Percentiles rank a stretch among this genome's conserved stretches.
phyloP scores from a whole-genome alignment of 2,888 invertebrate genomes.

The Theretra japonica region DNA sequence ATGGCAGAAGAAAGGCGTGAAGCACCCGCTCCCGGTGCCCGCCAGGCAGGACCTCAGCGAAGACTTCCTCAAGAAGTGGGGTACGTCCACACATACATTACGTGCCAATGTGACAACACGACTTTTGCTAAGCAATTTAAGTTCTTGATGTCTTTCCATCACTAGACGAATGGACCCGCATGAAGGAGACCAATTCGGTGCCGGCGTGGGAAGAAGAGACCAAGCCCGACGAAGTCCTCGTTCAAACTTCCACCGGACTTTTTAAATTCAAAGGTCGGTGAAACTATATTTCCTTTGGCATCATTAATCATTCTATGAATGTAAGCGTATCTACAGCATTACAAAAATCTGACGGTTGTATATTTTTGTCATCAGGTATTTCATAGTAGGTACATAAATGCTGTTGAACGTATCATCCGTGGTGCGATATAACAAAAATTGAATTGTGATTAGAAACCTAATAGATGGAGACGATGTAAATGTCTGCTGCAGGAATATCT shows the following conservation, averaged over 20 bases:
- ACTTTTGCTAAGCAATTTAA: too few species aligned
- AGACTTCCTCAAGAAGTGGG: slow-evolving; percentile 93
- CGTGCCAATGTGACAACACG: not conserved
- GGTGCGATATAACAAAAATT: too few species aligned
- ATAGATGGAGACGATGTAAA: too few species aligned
- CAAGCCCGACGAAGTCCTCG: slow-evolving; percentile 87
- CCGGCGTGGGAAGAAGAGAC: slow-evolving; percentile 79
- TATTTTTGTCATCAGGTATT: too few species aligned
- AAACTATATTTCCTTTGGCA: not conserved
- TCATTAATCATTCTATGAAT: not conserved
- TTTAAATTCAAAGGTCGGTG: slow-evolving; percentile 90
- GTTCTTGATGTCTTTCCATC: slow-evolving; percentile 31
- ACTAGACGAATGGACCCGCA: slow-evolving; percentile 92
- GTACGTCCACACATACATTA: slow-evolving; percentile 52
- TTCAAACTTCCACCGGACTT: slow-evolving; percentile 92
- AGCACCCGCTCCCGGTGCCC: slow-evolving; percentile 79
- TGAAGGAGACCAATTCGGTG: slow-evolving; percentile 87
- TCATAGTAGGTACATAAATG: too few species aligned
- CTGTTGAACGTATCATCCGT: too few species aligned
- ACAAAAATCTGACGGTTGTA: too few species aligned
- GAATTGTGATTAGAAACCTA: too few species aligned
- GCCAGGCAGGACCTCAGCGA: slow-evolving; percentile 89
- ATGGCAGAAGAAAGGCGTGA: slow-evolving; percentile 90
- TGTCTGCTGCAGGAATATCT: slow-evolving; percentile 85
- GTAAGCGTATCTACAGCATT: not conserved